Percentiles rank a stretch among this genome's conserved stretches.
Evolutionary conservation across 2,888 invertebrate species (phyloP).

Genomic region (Mesorhabditis belari): DNA sequence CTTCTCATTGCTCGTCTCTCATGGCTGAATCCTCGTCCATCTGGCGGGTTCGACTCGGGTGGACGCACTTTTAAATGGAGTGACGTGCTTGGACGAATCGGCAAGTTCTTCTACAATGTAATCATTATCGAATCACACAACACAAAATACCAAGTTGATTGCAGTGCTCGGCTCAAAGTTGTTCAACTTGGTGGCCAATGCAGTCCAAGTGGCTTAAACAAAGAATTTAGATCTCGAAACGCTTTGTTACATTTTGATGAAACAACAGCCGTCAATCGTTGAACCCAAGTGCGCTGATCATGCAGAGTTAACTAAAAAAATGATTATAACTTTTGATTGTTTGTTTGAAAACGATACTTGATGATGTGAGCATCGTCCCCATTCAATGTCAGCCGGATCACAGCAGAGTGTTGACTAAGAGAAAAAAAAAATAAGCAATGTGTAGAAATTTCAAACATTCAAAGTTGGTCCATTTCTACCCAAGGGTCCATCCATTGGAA

Average conservation of each 20-base stretch:
- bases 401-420: slow-evolving; percentile 26
- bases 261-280: slow-evolving; percentile 19
- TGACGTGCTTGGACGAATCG: neutral
- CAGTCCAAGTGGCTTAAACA: neutral
- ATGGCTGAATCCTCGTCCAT: neutral
- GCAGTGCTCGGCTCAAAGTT: neutral
- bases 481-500: slow-evolving; percentile 40
- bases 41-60: neutral
- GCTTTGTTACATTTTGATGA: slow-evolving; percentile 16
- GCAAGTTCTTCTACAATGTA: neutral
- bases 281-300: slow-evolving; percentile 30
- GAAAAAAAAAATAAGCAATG: neutral
- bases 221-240: neutral
- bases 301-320: slow-evolving; percentile 10
- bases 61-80: neutral
- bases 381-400: slow-evolving; percentile 15
- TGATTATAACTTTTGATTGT: neutral
- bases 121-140: neutral
- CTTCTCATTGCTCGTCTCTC: neutral
- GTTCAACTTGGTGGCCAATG: neutral
- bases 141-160: neutral
- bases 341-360: slow-evolving; percentile 8
- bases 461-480: slow-evolving; percentile 31
- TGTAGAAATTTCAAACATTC: slow-evolving; percentile 1
- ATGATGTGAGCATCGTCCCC: slow-evolving; percentile 21